Base-by-base conservation (phyloP, 2,888 invertebrate species). In the Mesochorus sp. region DNA sequence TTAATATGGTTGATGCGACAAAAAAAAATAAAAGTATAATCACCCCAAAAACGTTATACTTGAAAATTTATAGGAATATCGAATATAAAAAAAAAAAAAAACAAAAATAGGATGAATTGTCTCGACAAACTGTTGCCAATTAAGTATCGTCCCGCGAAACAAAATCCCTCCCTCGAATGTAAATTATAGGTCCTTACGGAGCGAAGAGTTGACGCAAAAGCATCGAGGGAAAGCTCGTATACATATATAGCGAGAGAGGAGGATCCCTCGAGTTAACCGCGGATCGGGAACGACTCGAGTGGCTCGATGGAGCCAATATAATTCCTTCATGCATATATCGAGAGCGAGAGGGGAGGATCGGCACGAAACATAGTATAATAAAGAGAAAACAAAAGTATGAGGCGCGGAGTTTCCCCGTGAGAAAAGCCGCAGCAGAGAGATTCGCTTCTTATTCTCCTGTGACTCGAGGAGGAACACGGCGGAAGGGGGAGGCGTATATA, bases 261-360 rank as follows among this genome's bases (percentile, higher is more conserved):
- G 51, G 31, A 71, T 67, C 71, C 61, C 76, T 76, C 64, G 71
- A 71, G 59, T 57, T 12, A 61, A 51, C 59, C 71, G 59, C 61
- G 76, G 53, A 71, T 71, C 66, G 61, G 17, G 44, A 66, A 34
- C 66, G 59, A 47, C 67, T 76, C 71, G 71, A 76, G 76, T 76
- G 76, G 53, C 66, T 76, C 64, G 71, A 76, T 64, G 49, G 76
- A 44, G 76, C 76, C 61, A 71, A 71, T 53, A 66, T 49, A 74
- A 74, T 71, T 76, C 66, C 53, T 62, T 37, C 12, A 70, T 34
- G 12, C 34, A 62, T 49, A 44, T 26, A 31, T 1, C 8, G 14
- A 28, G 28, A 47, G 8, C 1, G 5, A 49, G 26, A 47, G 34
- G 12, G 31, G 19, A 12, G 31, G 34, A 31, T 12, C 34, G 49